A percentile compares a stretch with the other conserved stretches of the same genome.
These are phyloP conservation scores for Volucella inanis DNA, from an alignment of 2,888 invertebrate species.

Conservation along the genomic window DNA sequence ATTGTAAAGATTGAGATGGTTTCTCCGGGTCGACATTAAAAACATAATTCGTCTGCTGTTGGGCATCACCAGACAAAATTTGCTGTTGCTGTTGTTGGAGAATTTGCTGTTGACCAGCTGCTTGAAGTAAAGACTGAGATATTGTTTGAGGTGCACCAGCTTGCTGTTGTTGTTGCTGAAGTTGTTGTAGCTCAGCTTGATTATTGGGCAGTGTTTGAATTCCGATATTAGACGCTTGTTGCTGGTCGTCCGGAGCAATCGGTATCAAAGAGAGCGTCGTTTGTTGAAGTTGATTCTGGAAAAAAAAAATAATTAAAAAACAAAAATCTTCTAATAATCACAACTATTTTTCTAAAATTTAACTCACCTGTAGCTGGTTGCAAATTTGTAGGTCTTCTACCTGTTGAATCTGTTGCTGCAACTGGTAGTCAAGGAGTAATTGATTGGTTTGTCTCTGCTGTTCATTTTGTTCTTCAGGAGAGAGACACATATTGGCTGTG, in stretches of 20 bases:
- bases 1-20: conserved; percentile 82
- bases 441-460: conserved; percentile 81
- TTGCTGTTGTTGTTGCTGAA: conserved; percentile 78
- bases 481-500: conserved; percentile 76
- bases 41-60: conserved; percentile 82
- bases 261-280: conserved; percentile 81
- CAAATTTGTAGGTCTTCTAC: conserved; percentile 83
- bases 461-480: conserved; percentile 79
- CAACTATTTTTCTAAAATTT: neutral
- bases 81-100: conserved; percentile 78
- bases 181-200: conserved; percentile 79
- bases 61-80: conserved; percentile 77
- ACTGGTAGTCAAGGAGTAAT: conserved; percentile 82
- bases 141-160: conserved; percentile 43
- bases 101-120: conserved; percentile 78
- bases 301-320: neutral
- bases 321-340: neutral
- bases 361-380: conserved; percentile 81
- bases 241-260: conserved; percentile 79
- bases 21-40: conserved; percentile 83
- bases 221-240: conserved; percentile 76
- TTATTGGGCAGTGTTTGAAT: conserved; percentile 78
- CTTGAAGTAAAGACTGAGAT: conserved; percentile 65
- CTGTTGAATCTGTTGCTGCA: conserved; percentile 83
- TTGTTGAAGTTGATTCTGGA: conserved; percentile 81